phyloP scores from a whole-genome alignment of 1,140 invertebrate species.

The Cotesia chilonis region DNA sequence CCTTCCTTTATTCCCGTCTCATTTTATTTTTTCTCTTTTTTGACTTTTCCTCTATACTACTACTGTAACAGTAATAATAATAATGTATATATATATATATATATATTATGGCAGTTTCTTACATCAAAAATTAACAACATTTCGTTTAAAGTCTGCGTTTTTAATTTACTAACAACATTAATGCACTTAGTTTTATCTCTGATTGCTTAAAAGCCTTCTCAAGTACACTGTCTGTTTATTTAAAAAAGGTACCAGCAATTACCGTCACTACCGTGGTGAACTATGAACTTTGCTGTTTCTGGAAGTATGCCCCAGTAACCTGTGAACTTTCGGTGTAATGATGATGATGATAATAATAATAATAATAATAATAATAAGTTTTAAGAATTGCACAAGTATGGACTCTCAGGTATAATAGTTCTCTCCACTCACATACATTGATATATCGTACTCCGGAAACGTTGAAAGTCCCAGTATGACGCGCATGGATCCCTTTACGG shows the following conservation, averaged over 20 bases:
- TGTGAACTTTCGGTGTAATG: conserved; percentile 8
- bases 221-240: background rate
- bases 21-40: conserved; percentile 2
- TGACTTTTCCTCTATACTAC: too few relatives aligned
- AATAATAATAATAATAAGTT: background rate
- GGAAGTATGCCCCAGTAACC: background rate
- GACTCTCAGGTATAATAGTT: background rate
- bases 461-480: conserved; percentile 9
- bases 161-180: conserved; percentile 54
- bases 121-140: conserved; percentile 34
- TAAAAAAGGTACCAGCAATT: background rate
- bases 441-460: background rate
- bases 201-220: too few relatives aligned
- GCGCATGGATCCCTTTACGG: background rate
- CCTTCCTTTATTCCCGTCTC: background rate
- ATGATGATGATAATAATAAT: background rate
- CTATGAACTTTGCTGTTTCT: conserved; percentile 17
- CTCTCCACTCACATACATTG: background rate
- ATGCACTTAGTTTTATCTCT: background rate
- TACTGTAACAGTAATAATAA: too few relatives aligned
- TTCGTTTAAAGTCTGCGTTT: conserved; percentile 44
- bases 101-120: conserved; percentile 23
- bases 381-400: background rate
- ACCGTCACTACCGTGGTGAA: background rate
- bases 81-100: too few relatives aligned